Evolutionary conservation across 2,888 invertebrate genomes (phyloP).

Genomic region (Seira sanloemensis): DNA sequence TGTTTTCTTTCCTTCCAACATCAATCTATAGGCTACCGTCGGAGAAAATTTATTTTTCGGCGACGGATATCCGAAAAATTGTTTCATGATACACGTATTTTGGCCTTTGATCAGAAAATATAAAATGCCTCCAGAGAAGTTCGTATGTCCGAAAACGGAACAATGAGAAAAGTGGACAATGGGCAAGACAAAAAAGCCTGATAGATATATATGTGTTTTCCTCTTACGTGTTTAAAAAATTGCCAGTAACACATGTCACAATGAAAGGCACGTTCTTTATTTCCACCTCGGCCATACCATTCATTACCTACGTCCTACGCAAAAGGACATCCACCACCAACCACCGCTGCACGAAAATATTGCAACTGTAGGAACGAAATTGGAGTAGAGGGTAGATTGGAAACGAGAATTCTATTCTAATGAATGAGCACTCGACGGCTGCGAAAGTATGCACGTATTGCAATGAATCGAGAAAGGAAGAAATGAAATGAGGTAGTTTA

Average conservation of each 20-base stretch:
- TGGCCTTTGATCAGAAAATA: conserved; percentile 44
- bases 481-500: conserved; percentile 44
- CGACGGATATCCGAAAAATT: conserved; percentile 33
- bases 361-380: conserved; percentile 7
- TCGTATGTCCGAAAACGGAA: neutral
- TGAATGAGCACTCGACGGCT: conserved; percentile 35
- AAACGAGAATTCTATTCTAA: conserved; percentile 60
- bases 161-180: conserved; percentile 12
- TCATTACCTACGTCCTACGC: neutral
- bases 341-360: too few relatives aligned
- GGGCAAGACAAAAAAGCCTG: neutral
- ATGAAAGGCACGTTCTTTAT: neutral
- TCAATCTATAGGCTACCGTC: neutral
- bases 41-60: conserved; percentile 25
- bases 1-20: conserved; percentile 30
- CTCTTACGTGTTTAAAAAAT: conserved; percentile 9
- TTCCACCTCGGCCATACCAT: neutral
- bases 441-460: conserved; percentile 34
- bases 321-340: too few relatives aligned
- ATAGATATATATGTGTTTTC: neutral
- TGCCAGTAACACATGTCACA: neutral
- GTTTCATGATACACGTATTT: conserved; percentile 52
- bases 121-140: neutral
- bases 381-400: conserved; percentile 36
- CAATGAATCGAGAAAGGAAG: conserved; percentile 18